Evolutionary conservation across 2,113 vertebrate species (phyloP).

Genomic region (Danionella cerebrum): DNA sequence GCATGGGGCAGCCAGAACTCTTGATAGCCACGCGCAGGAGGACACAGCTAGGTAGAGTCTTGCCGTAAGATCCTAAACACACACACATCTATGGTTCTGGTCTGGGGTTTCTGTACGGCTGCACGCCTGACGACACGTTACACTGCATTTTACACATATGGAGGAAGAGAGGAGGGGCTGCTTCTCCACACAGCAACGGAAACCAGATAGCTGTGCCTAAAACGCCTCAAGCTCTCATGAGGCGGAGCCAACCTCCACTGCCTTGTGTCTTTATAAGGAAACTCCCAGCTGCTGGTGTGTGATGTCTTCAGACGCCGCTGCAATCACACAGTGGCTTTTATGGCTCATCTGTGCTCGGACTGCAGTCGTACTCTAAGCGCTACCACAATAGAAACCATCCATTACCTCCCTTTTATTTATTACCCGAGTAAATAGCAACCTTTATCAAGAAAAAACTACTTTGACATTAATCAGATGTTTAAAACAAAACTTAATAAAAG

Average conservation of each 20-base stretch:
- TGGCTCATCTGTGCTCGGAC: constrained; percentile 17
- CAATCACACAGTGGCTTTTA: not conserved
- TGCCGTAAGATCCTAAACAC: not conserved
- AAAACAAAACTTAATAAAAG: no score
- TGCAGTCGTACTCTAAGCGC: no score
- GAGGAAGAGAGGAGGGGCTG: no score
- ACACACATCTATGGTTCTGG: not conserved
- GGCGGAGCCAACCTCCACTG: not conserved
- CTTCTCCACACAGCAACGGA: constrained; percentile 29
- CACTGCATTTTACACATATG: no score
- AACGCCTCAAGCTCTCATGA: constrained; percentile 2
- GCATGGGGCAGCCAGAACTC: constrained; percentile 25
- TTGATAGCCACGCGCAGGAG: constrained; percentile 17
- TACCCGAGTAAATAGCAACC: no score
- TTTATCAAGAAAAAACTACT: no score
- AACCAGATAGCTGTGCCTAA: constrained; percentile 32
- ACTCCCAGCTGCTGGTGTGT: not conserved
- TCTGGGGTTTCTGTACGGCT: no score
- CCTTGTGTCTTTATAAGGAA: constrained; percentile 23
- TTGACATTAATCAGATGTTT: no score
- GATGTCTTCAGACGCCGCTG: not conserved
- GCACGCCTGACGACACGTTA: constrained; percentile 9
- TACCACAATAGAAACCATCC: no score
- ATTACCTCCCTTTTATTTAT: no score
- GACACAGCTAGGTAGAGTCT: constrained; percentile 18